Base-by-base conservation (phyloP, 2,888 invertebrate species). In the Auanema freiburgensis region DNA sequence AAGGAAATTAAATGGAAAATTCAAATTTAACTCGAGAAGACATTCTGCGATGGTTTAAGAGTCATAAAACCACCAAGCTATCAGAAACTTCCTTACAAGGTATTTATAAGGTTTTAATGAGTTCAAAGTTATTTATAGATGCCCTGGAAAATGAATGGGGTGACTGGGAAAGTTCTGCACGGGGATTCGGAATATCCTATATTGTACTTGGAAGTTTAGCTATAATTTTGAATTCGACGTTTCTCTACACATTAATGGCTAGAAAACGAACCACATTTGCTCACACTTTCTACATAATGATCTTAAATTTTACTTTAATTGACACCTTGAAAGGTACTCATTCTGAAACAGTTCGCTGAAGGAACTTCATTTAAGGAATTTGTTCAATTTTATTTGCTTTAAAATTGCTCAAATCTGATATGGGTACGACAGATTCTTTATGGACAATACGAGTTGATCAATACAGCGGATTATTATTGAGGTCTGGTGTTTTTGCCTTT, bases 221-320 rank as follows among this genome's bases (percentile, higher is more conserved):
- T 8, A 69, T 73, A 24, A 42, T 73, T 44, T 61, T 73, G 46
- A 73, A 73, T 58, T 63, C 65, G 2, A 59, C 68, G 40, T 66
- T 73, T 11, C 66, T 71, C 43, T 58, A 44, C 14, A 66, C 65
- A 50, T 58, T 71, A n/a, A 55, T 67, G 12, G 23, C 67, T 12
- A 61, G 67, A 41, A 63, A 68, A 59, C 25, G 70, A n/a, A 66
- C 59, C 33, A 63, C 63, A 6, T 71, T 68, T 11, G 64, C 65
- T 2, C 77, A 77, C 59, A 75, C 72, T 33, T 79, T 78, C 69
- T 79, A 79, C 60, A 59, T 77, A 4, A 71, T 79, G 57, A 72
- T 79, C 40, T 65, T 74, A 41, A 78, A 79, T 62, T 79, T 79
- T 54, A 69, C 72, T 21, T 59, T 77, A 41, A 74, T 78, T 54